Evolutionary conservation across 2,797 vertebrate species (phyloP), one percentile per base, ranked within the genome.

Genomic region (Gallirallus australis): DNA sequence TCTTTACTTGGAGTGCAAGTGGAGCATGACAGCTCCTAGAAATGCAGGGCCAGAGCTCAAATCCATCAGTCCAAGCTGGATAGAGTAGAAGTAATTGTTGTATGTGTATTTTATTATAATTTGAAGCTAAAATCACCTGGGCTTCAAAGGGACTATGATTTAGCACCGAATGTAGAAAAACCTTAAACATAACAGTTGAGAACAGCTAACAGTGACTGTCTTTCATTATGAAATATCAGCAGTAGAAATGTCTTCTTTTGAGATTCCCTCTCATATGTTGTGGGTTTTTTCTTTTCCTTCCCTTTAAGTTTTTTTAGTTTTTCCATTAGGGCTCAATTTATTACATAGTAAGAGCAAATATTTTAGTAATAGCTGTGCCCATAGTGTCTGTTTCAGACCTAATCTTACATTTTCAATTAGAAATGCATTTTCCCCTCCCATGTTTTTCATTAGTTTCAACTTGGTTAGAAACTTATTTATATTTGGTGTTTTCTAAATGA

Each of bases 91-190:
- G 40, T 42, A 47, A 87, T 85, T 77, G 39, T 9, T 84, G 4
- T 24, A 12, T 47, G 12, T 88, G 47, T 48, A 42, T 82, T 65
- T 40, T 85, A 11, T 84, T 66, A 48, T 48, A 9, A 24, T 63
- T 77, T 90, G 71, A 84, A 79, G 80, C 63, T 76, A 45, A 94
- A 93, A 69, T 86, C 52, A 72, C 37, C n/a, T 82, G 19, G 63
- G 37, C 27, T 84, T 84, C 59, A 82, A 52, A 72, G 63, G 52
- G 21, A 4, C 7, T 50, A 4, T 31, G 35, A 33, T 75, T 73
- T 63, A 72, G 19, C 24, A 25, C 15, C 33, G 69, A n/a, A 40
- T 72, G 56, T 39, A 35, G 15, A 47, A 72, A 94, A 91, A 65
- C 14, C 6, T 30, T 48, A 86, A 83, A 61, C 71, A 15, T 6